Evolutionary conservation across 2,888 invertebrate species (phyloP), one percentile per base, ranked within the genome.

Genomic region (Apamea anceps): DNA sequence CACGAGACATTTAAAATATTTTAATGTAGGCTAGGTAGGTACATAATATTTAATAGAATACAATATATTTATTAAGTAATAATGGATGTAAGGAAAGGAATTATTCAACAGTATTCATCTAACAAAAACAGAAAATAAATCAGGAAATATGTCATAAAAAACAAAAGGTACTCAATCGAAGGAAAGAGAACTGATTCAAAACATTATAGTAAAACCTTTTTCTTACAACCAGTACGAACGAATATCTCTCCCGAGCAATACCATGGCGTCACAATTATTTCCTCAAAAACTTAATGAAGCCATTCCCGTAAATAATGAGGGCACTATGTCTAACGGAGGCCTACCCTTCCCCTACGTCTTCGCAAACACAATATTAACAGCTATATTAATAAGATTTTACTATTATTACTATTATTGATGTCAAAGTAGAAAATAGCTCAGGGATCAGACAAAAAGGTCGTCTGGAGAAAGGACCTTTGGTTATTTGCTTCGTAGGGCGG

Each of bases 391-490:
- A 68, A 67, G 51, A 72, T 66, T 76, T 74, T 79, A 84, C 28
- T 79, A 71, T 66, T 71, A 82, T 77, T 66, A 86, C 75, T 70
- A 71, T 77, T 84, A 72, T 79, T 77, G 77, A 84, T 76, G 63
- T 78, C 65, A 71, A 57, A 80, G 54, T 77, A 83, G 63, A 82
- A 79, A 82, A 85, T 84, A 89, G 81, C 60, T 85, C 68, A 71
- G 51, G 21, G 72, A 76, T 81, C 75, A 88, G 81, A 88, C 84
- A 85, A 81, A 83, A 89, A 89, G 87, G 88, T 88, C 88, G 79
- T 81, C 25, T 77, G 79, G 76, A 84, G 72, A 84, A 89, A 89
- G 90, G 87, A 84, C 90, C 87, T 88, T 87, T 84, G 70, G 77
- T 75, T 88, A 82, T 82, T 82, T 79, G 73, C 71, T 79, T 71